A percentile compares a stretch with the other conserved stretches of the same genome.
These are phyloP conservation scores for Mycogona germanica DNA, from an alignment of 2,888 invertebrate genomes.

Conservation along the genomic window DNA sequence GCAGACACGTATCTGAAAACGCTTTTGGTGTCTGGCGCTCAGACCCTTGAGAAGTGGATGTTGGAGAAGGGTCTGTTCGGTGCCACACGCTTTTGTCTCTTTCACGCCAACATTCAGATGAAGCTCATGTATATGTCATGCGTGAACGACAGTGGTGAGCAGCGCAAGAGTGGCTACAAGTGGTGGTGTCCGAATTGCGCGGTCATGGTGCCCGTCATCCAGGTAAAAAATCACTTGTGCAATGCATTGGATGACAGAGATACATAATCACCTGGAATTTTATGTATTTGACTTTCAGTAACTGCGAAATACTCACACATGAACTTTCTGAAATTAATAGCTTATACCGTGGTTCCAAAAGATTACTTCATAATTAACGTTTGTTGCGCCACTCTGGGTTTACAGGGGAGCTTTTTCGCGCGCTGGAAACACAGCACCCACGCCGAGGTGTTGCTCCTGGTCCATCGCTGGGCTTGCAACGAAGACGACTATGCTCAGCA, in stretches of 20 bases:
- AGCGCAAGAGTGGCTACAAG: constrained; percentile 19
- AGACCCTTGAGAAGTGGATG: constrained; percentile 20
- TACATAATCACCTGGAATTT: too few relatives aligned
- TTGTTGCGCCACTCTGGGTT: too few relatives aligned
- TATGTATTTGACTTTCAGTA: too few relatives aligned
- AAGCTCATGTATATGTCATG: constrained; percentile 18
- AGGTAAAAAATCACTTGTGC: too few relatives aligned
- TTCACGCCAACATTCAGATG: constrained; percentile 17
- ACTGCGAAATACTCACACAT: too few relatives aligned
- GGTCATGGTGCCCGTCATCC: constrained; percentile 15
- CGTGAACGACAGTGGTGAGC: constrained; percentile 5
- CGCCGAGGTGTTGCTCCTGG: constrained; percentile 51
- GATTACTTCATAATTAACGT: too few relatives aligned
- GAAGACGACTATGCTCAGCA: constrained; percentile 16
- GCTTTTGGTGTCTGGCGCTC: background rate
- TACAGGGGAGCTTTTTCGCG: constrained; percentile 19
- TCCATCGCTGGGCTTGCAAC: constrained; percentile 77
- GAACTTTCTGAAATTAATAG: too few relatives aligned
- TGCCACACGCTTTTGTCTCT: constrained; percentile 11
- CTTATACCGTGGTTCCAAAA: too few relatives aligned
- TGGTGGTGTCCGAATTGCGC: constrained; percentile 21
- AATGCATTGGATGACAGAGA: too few relatives aligned
- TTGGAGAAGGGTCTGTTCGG: constrained; percentile 21
- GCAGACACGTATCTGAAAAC: constrained; percentile 4
- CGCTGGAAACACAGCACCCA: constrained; percentile 7